Evolutionary conservation across 2,113 vertebrate genomes (phyloP).

Genomic region (Campylorhamphus procurvoides): DNA sequence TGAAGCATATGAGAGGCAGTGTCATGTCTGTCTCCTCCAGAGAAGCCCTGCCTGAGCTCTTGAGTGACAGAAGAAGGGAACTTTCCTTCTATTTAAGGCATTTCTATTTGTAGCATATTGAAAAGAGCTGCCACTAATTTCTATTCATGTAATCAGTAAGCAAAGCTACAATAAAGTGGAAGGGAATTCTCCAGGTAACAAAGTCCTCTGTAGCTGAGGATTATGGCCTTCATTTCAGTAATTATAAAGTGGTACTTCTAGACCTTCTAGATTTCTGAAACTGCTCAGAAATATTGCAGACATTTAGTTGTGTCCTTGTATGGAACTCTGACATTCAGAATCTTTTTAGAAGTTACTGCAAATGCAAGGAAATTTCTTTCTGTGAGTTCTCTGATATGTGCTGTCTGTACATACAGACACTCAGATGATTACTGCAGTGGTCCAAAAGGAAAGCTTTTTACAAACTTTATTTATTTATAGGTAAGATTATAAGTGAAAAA

Average conservation of each 20-base stretch:
- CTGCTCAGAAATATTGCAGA: not conserved
- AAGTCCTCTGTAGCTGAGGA: not conserved
- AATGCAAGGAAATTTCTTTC: not conserved
- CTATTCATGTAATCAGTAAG: not conserved
- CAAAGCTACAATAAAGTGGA: not conserved
- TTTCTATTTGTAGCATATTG: slow-evolving; percentile 8
- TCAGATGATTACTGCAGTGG: not conserved
- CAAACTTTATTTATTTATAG: not conserved
- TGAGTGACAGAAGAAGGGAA: not conserved
- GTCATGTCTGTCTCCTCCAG: not conserved
- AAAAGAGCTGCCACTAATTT: not conserved
- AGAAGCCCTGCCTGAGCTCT: not conserved
- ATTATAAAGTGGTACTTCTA: not conserved
- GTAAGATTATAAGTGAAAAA: not conserved
- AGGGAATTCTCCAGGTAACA: not conserved
- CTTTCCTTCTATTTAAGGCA: slow-evolving; percentile 21
- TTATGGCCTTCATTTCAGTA: not conserved
- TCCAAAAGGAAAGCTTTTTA: not conserved
- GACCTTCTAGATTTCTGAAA: not conserved
- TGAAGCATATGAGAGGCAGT: not conserved
- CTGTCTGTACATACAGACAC: not conserved
- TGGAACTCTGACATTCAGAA: not conserved
- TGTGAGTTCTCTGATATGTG: not conserved
- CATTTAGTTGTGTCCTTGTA: not conserved
- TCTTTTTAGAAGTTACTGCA: not conserved